A percentile compares a stretch with the other conserved stretches of the same genome.
These are phyloP conservation scores for Taphrorychus bicolor DNA, from an alignment of 2,888 invertebrate genomes.

Conservation along the genomic window DNA sequence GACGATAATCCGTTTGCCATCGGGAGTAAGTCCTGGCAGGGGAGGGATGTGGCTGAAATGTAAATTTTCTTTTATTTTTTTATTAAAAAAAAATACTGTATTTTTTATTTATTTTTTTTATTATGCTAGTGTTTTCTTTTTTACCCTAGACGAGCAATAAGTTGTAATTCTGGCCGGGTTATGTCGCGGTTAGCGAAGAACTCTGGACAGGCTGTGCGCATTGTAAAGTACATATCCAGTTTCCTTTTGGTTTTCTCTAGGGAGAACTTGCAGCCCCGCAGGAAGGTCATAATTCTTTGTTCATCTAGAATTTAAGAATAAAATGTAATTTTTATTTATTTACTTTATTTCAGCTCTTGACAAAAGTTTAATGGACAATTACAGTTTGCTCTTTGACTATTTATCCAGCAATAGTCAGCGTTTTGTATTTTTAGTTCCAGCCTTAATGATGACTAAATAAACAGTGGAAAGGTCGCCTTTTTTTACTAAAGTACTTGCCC, in stretches of 20 bases:
- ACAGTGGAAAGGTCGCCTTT: too few species aligned
- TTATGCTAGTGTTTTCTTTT: too few species aligned
- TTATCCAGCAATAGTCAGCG: too few species aligned
- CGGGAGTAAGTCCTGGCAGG: conserved; percentile 80
- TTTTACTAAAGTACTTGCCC: too few species aligned
- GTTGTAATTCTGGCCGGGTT: conserved; percentile 73
- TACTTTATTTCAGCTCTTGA: too few species aligned
- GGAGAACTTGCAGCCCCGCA: conserved; percentile 86
- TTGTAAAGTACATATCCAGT: conserved; percentile 88
- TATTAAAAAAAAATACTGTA: conserved; percentile 4
- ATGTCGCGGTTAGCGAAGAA: conserved; percentile 82
- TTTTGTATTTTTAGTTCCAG: too few species aligned
- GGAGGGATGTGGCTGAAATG: conserved; percentile 65
- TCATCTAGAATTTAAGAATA: conserved; percentile 67
- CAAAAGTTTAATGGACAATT: too few species aligned
- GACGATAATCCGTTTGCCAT: conserved; percentile 78
- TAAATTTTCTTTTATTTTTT: too few species aligned
- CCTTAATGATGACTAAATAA: too few species aligned
- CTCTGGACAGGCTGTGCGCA: conserved; percentile 83
- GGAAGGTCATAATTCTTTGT: conserved; percentile 78
- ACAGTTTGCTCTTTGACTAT: too few species aligned
- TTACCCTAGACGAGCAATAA: conserved; percentile 75
- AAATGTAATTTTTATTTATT: background rate
- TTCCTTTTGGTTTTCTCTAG: conserved; percentile 85
- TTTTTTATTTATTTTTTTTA: too few species aligned